Conservation (phyloP, 2,888 invertebrate genomes). For the Cenopis cana region DNA sequence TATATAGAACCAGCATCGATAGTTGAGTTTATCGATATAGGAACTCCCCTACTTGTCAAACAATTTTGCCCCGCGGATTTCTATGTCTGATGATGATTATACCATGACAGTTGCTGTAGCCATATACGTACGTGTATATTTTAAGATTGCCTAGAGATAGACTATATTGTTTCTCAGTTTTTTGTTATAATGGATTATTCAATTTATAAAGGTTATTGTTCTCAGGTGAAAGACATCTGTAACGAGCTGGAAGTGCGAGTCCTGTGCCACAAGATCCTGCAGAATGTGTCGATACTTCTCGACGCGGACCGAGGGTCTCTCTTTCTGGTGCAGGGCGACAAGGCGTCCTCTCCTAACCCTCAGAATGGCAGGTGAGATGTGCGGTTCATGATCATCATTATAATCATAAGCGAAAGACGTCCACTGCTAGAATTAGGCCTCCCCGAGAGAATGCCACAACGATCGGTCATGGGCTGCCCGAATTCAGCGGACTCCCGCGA, state of each 20-base stretch:
- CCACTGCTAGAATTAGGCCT: too few relatives aligned
- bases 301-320: conserved; percentile 97
- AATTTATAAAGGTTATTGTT: conserved; percentile 43
- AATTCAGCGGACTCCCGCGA: too few relatives aligned
- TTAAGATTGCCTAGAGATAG: too few relatives aligned
- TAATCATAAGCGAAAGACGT: too few relatives aligned
- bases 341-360: conserved; percentile 71
- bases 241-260: conserved; percentile 97
- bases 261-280: conserved; percentile 97
- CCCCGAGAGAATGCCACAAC: too few relatives aligned
- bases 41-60: too few relatives aligned
- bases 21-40: too few relatives aligned
- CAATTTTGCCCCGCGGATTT: too few relatives aligned
- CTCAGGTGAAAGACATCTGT: conserved; percentile 96
- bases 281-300: conserved; percentile 96
- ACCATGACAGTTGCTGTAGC: too few relatives aligned
- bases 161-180: background rate
- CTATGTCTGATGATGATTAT: too few relatives aligned
- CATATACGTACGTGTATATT: background rate
- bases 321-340: conserved; percentile 92
- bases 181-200: background rate
- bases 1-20: too few relatives aligned
- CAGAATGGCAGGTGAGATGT: conserved; percentile 77
- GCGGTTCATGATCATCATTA: background rate
- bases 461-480: too few relatives aligned